Conservation (phyloP, 1,140 invertebrate species). For the Latrodectus geometricus region DNA sequence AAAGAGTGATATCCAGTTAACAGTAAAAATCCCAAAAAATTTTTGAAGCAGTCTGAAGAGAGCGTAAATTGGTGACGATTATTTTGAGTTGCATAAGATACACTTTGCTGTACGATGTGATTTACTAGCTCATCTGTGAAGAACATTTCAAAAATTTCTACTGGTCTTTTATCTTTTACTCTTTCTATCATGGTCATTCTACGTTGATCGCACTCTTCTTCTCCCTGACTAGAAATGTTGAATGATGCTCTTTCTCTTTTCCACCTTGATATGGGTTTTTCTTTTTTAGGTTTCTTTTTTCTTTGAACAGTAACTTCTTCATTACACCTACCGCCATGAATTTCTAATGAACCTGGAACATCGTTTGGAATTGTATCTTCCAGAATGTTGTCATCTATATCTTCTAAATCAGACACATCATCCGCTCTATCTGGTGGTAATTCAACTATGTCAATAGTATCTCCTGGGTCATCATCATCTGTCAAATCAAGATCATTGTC, state of each 20-base stretch:
- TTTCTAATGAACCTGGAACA: slow-evolving; percentile 37
- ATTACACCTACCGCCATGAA: slow-evolving; percentile 41
- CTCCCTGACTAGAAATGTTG: slow-evolving; percentile 41
- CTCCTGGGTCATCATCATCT: too few relatives aligned
- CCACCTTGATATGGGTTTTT: slow-evolving; percentile 41
- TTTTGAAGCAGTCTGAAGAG: slow-evolving; percentile 37
- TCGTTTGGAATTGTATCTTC: slow-evolving; percentile 39
- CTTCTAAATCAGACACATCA: slow-evolving; percentile 41
- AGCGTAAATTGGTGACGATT: slow-evolving; percentile 41
- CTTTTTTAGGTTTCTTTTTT: slow-evolving; percentile 33
- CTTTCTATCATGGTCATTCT: too few relatives aligned
- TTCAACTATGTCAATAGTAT: slow-evolving; percentile 38
- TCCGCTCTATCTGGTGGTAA: slow-evolving; percentile 40
- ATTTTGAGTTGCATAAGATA: slow-evolving; percentile 40
- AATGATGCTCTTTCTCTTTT: slow-evolving; percentile 40
- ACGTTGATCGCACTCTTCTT: slow-evolving; percentile 41
- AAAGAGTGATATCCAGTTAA: slow-evolving; percentile 41
- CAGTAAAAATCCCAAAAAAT: slow-evolving; percentile 36
- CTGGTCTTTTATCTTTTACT: too few relatives aligned
- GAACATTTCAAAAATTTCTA: slow-evolving; percentile 41
- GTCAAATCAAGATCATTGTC: too few relatives aligned
- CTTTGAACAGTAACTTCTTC: slow-evolving; percentile 41
- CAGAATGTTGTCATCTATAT: slow-evolving; percentile 38
- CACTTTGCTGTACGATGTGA: slow-evolving; percentile 41
- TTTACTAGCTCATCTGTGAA: slow-evolving; percentile 38